Conservation (phyloP, 2,888 invertebrate genomes). For the Peribatodes rhomboidaria region DNA sequence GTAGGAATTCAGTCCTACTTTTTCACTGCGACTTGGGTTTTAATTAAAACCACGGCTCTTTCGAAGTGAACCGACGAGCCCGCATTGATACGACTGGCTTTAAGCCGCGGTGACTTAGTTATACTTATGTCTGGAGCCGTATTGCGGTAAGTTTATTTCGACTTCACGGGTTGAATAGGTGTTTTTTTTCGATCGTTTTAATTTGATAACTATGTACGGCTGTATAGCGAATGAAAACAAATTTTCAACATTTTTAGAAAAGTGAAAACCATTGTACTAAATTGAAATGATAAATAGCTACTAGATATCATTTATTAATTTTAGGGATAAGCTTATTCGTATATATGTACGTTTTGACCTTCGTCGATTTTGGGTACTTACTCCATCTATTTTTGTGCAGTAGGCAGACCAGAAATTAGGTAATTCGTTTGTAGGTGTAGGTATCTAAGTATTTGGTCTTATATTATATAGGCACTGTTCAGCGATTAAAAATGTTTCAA, state of each 20-base stretch:
- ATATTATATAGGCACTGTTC: neutral
- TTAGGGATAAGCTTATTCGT: too few relatives aligned
- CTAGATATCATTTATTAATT: too few relatives aligned
- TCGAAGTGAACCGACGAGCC: conserved; percentile 52
- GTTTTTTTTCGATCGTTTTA: neutral
- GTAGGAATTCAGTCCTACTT: conserved; percentile 58
- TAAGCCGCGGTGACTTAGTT: conserved; percentile 17
- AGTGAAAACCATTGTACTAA: too few relatives aligned
- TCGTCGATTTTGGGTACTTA: too few relatives aligned
- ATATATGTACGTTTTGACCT: too few relatives aligned
- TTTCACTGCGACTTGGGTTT: conserved; percentile 63
- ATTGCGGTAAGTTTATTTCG: conserved; percentile 28
- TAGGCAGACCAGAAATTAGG: too few relatives aligned
- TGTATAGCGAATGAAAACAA: too few relatives aligned
- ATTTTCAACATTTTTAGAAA: too few relatives aligned
- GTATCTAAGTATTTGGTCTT: too few relatives aligned
- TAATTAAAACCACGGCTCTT: conserved; percentile 73
- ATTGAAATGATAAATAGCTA: too few relatives aligned
- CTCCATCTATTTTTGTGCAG: too few relatives aligned
- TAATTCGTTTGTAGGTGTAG: too few relatives aligned
- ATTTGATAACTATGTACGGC: neutral
- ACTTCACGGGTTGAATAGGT: conserved; percentile 24
- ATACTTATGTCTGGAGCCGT: conserved; percentile 14
- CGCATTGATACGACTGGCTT: conserved; percentile 29
- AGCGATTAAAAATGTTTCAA: neutral